Evolutionary conservation across 2,888 invertebrate species (phyloP).

Genomic region (Molorchus minor): DNA sequence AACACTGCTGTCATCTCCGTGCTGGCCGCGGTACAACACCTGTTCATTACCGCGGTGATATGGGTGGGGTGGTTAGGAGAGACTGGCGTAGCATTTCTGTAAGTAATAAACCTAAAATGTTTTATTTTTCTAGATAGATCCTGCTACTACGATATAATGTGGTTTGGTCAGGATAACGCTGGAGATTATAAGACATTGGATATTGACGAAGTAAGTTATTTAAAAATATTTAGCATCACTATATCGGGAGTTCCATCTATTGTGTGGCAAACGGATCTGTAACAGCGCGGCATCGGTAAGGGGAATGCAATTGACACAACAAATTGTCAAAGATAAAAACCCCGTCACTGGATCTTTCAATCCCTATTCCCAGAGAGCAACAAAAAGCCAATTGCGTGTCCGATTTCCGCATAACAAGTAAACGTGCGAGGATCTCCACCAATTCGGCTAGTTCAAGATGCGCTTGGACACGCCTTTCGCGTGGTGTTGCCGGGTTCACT

Average conservation of each 20-base stretch:
- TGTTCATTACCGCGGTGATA: no score
- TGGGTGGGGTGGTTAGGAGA: no score
- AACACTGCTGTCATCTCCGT: no score
- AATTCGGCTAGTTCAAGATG: no score
- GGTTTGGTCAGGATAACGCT: slow-evolving; percentile 37
- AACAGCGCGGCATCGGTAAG: background rate
- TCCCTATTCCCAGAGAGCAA: background rate
- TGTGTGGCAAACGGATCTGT: background rate
- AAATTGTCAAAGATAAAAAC: background rate
- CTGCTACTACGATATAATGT: slow-evolving; percentile 55
- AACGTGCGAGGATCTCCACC: no score
- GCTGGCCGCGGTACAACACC: no score
- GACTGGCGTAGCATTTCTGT: no score
- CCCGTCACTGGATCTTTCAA: background rate
- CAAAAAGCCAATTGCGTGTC: no score
- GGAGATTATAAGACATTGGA: slow-evolving; percentile 34
- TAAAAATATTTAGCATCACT: background rate
- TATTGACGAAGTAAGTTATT: slow-evolving; percentile 42
- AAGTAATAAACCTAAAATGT: no score
- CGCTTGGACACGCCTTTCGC: no score
- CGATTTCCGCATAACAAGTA: no score
- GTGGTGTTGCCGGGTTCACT: no score
- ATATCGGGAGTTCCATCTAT: background rate
- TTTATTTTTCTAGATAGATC: slow-evolving; percentile 51
- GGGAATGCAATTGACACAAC: background rate